phyloP scores from a whole-genome alignment of 2,888 invertebrate genomes.

The Apotomis turbidana region DNA sequence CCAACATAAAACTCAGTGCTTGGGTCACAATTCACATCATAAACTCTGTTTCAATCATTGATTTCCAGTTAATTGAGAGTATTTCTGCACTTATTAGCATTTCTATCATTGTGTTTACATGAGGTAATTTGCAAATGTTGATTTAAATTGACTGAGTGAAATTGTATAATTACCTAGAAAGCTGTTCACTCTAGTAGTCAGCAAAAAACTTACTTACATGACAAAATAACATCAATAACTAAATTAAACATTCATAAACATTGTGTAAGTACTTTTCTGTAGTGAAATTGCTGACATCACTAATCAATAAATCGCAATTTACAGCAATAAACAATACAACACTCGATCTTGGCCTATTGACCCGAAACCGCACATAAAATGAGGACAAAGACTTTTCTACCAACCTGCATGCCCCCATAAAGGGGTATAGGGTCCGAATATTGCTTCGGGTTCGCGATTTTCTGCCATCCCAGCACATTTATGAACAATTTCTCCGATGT shows the following conservation, averaged over 20 bases:
- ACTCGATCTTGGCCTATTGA: constrained; percentile 25
- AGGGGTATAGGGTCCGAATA: constrained; percentile 87
- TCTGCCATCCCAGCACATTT: constrained; percentile 89
- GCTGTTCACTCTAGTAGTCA: background rate
- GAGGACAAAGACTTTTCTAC: constrained; percentile 41
- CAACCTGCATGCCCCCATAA: constrained; percentile 89
- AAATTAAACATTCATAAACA: constrained; percentile 8
- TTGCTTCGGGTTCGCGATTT: constrained; percentile 87
- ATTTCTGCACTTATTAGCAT: background rate
- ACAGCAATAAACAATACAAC: constrained; percentile 12
- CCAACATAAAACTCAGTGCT: too few species aligned
- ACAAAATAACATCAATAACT: constrained; percentile 21
- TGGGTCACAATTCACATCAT: background rate
- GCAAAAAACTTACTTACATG: background rate
- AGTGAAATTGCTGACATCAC: constrained; percentile 26
- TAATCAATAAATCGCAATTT: constrained; percentile 40
- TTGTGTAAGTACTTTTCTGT: constrained; percentile 2
- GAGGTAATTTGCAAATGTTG: too few species aligned
- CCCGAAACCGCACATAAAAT: constrained; percentile 14
- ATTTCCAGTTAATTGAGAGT: background rate
- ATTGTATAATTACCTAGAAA: background rate
- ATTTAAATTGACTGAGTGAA: background rate
- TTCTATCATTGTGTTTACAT: background rate
- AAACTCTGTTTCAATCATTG: background rate
- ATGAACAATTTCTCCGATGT: constrained; percentile 84